Evolutionary conservation across 2,797 vertebrate species (phyloP).

Genomic region (Thalassophryne amazonica): DNA sequence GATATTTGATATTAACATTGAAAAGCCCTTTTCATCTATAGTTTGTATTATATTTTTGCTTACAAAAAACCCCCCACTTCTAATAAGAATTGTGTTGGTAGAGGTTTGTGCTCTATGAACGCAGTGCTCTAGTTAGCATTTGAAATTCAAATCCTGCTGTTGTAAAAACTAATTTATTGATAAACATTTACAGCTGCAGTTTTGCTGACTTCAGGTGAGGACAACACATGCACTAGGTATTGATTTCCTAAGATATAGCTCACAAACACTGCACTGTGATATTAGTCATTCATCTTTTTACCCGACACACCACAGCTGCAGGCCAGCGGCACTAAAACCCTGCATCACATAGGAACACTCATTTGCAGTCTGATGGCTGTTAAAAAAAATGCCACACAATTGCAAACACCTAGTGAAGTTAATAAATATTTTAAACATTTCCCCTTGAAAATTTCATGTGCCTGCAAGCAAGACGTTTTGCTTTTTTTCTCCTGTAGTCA

Average conservation of each 20-base stretch:
- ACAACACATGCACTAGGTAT: too few relatives aligned
- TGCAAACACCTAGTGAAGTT: background rate
- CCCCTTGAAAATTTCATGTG: background rate
- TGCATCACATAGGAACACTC: constrained; percentile 2
- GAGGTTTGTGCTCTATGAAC: too few relatives aligned
- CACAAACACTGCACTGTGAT: background rate
- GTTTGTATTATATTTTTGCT: too few relatives aligned
- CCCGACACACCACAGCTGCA: background rate
- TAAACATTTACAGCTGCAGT: too few relatives aligned
- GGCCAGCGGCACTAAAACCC: background rate
- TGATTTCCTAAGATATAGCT: background rate
- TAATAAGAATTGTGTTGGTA: too few relatives aligned
- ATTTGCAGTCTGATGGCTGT: background rate
- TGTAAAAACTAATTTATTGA: too few relatives aligned
- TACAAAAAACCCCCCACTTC: too few relatives aligned
- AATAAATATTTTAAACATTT: background rate
- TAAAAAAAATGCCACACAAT: background rate
- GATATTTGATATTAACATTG: too few relatives aligned
- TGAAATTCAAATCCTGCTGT: too few relatives aligned
- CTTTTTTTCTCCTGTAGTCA: constrained; percentile 11
- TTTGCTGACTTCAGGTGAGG: too few relatives aligned
- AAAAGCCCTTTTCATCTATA: too few relatives aligned
- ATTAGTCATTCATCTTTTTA: background rate
- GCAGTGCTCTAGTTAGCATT: too few relatives aligned
- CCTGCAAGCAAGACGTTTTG: background rate